These are phyloP conservation scores for Daktulosphaira vitifoliae DNA, from an alignment of 1,140 invertebrate species.

Conservation along the genomic window DNA sequence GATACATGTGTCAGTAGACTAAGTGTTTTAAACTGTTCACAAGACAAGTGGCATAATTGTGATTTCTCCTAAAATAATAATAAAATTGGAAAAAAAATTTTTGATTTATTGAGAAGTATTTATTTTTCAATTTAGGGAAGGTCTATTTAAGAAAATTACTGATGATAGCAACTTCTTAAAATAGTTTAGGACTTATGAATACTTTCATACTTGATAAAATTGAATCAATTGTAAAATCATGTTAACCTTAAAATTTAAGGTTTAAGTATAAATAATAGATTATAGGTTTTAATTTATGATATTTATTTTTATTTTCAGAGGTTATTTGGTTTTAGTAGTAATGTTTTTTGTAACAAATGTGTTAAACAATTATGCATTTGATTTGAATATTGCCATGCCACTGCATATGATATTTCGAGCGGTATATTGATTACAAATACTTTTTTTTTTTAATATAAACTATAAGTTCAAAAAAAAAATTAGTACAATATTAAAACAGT, in stretches of 20 bases:
- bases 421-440: slow-evolving; percentile 54
- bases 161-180: too few species aligned
- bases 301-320: slow-evolving; percentile 48
- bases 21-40: too few species aligned
- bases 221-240: neutral
- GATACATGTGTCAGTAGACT: too few species aligned
- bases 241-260: neutral
- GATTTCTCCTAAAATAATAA: too few species aligned
- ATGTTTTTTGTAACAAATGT: slow-evolving; percentile 91
- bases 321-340: slow-evolving; percentile 74
- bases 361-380: slow-evolving; percentile 91
- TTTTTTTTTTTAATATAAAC: too few species aligned
- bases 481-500: too few species aligned
- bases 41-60: too few species aligned
- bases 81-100: too few species aligned
- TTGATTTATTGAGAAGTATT: too few species aligned
- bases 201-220: neutral
- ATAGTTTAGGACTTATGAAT: too few species aligned
- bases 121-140: too few species aligned
- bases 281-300: neutral
- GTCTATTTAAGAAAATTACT: too few species aligned
- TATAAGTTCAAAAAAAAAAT: neutral
- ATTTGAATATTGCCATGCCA: slow-evolving; percentile 96
- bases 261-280: neutral
- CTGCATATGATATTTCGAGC: slow-evolving; percentile 98